Evolutionary conservation across 1,140 invertebrate species (phyloP).

Genomic region (Adelges cooleyi): DNA sequence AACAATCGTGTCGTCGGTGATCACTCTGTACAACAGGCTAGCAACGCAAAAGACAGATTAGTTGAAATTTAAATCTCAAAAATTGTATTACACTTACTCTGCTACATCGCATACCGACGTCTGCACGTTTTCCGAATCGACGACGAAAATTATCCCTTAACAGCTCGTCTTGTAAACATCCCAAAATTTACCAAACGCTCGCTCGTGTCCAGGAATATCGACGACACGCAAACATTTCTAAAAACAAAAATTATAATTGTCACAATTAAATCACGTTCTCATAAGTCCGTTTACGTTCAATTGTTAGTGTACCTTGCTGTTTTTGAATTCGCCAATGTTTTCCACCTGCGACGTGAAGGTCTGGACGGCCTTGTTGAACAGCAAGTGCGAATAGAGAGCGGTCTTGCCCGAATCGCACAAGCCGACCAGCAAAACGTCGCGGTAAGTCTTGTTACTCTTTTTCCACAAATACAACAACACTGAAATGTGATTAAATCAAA

Average conservation of each 20-base stretch:
- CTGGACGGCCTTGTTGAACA: slow-evolving; percentile 55
- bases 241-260: slow-evolving; percentile 35
- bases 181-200: too few species aligned
- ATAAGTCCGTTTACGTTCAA: slow-evolving; percentile 31
- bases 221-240: too few species aligned
- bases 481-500: neutral
- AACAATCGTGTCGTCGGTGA: too few species aligned
- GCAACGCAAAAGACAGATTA: too few species aligned
- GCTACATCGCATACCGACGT: too few species aligned
- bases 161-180: too few species aligned
- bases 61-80: too few species aligned
- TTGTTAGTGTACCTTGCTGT: slow-evolving; percentile 42
- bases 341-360: slow-evolving; percentile 79
- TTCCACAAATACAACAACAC: slow-evolving; percentile 48
- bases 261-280: neutral
- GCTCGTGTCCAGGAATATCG: too few species aligned
- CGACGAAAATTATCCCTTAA: too few species aligned
- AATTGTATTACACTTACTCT: too few species aligned
- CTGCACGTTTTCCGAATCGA: too few species aligned
- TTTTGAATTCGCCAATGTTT: slow-evolving; percentile 58
- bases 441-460: slow-evolving; percentile 42
- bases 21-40: too few species aligned
- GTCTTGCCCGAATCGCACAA: slow-evolving; percentile 80
- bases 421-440: slow-evolving; percentile 63
- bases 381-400: slow-evolving; percentile 59